phyloP scores from a whole-genome alignment of 2,888 invertebrate species.

The Eupithecia inturbata region DNA sequence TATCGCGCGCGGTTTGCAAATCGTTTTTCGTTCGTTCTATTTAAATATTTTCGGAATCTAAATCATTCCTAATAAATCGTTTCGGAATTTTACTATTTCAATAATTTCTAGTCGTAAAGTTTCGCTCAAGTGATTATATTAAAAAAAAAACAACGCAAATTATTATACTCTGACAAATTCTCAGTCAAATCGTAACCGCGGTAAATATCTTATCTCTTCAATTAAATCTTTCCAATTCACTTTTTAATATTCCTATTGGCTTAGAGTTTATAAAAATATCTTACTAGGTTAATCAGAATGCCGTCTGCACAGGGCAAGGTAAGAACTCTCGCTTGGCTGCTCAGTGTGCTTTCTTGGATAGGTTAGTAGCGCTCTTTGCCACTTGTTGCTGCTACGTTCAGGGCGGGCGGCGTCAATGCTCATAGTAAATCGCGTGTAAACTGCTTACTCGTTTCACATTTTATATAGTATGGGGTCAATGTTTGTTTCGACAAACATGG shows the following conservation, averaged over 20 bases:
- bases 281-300: not conserved
- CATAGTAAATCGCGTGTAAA: constrained; percentile 23
- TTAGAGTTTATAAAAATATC: not conserved
- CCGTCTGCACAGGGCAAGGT: not conserved
- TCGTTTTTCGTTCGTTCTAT: not conserved
- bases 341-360: constrained; percentile 3
- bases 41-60: not conserved
- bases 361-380: constrained; percentile 6
- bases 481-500: not conserved
- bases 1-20: not conserved
- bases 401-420: constrained; percentile 13
- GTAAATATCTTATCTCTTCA: not conserved
- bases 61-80: not conserved
- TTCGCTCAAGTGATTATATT: not conserved
- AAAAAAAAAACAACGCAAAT: no score
- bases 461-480: not conserved
- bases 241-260: not conserved
- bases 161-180: not conserved
- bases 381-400: constrained; percentile 31
- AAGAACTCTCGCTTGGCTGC: not conserved
- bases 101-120: not conserved
- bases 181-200: not conserved
- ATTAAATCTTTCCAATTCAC: not conserved
- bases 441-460: constrained; percentile 20
- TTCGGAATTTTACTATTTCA: not conserved